Evolutionary conservation across 2,113 vertebrate genomes (phyloP), one percentile per base, ranked within the genome.

Genomic region (Phrynosoma blainvillii): DNA sequence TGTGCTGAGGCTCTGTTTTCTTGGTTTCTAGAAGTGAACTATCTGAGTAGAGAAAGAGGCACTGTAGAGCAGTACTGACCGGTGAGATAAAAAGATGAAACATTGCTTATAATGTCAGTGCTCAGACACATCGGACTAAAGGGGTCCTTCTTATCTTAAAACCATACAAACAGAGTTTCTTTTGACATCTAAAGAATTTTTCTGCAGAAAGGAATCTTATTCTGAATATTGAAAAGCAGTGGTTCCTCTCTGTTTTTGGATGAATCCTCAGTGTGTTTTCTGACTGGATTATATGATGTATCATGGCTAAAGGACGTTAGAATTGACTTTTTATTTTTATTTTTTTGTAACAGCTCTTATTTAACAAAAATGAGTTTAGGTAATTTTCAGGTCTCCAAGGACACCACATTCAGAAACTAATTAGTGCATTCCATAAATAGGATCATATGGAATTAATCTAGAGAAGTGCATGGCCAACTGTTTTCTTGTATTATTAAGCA

Each of bases 361-460:
- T 10, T 59, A 80, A 52, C 5, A 84, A 78, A 92, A 91, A 89
- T 68, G 87, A 92, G 75, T 11, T 82, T 32, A 2, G 73, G 74
- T 81, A 0, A 77, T 89, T 91, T 93, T 62, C 40, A 84, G 59
- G 79, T 77, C 88, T 52, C 84, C 59, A 30, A 71, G 76, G 20
- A 87, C 23, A 84, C 66, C 14, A 65, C 27, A 52, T 82, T 79
- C 3, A 88, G 90, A 93, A 91, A 70, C 36, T 42, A 1, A 85
- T 91, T 82, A 83, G 25, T 62, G 13, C 32, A 77, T 0, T 2
- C 80, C 32, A 59, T 86, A 89, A 89, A 66, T 82, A 89, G 42
- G 87, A 88, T 89, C 87, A 2, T 66, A 87, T 85, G 77, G 87
- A 89, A 86, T 84, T 3, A 81, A 86, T 88, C 73, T 89, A 82